phyloP scores from a whole-genome alignment of 1,140 invertebrate species.

The Penaeus vannamei region DNA sequence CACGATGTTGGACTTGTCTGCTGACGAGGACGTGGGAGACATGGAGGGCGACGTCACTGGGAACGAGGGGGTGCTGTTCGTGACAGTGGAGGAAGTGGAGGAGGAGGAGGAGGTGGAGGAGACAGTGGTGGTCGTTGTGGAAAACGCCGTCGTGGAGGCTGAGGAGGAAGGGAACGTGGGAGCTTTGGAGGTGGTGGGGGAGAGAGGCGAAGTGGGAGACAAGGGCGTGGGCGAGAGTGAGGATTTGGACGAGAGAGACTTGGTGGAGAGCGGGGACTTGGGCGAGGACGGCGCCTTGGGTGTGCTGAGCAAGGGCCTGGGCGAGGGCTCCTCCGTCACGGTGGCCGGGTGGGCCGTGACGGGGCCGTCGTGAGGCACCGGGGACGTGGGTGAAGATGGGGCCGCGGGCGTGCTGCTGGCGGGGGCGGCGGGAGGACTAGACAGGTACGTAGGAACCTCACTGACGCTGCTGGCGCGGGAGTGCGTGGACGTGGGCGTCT shows the following conservation, averaged over 20 bases:
- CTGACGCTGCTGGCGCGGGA: slow-evolving; percentile 43
- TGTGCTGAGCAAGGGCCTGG: background rate
- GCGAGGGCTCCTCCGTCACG: slow-evolving; percentile 63
- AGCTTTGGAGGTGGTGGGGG: slow-evolving; percentile 4
- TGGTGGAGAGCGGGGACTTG: slow-evolving; percentile 32
- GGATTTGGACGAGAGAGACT: slow-evolving; percentile 18
- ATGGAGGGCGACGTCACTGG: slow-evolving; percentile 54
- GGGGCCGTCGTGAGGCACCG: slow-evolving; percentile 63
- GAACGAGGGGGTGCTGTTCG: slow-evolving; percentile 26
- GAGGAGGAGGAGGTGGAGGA: background rate
- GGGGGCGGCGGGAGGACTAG: slow-evolving; percentile 54
- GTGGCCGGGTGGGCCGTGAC: slow-evolving; percentile 66
- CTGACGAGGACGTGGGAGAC: slow-evolving; percentile 68
- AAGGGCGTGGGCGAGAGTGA: slow-evolving; percentile 14
- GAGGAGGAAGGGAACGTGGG: background rate
- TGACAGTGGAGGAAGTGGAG: slow-evolving; percentile 9
- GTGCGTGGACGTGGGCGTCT: slow-evolving; percentile 47
- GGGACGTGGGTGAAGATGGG: slow-evolving; percentile 49
- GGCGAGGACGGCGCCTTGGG: slow-evolving; percentile 47
- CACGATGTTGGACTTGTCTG: slow-evolving; percentile 42
- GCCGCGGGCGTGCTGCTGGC: background rate
- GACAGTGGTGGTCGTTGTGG: background rate
- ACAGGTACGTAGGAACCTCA: slow-evolving; percentile 34
- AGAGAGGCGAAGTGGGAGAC: background rate
- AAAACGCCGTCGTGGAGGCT: slow-evolving; percentile 11